Evolutionary conservation across 2,888 invertebrate genomes (phyloP), one percentile per base, ranked within the genome.

Genomic region (Adelphocoris suturalis): DNA sequence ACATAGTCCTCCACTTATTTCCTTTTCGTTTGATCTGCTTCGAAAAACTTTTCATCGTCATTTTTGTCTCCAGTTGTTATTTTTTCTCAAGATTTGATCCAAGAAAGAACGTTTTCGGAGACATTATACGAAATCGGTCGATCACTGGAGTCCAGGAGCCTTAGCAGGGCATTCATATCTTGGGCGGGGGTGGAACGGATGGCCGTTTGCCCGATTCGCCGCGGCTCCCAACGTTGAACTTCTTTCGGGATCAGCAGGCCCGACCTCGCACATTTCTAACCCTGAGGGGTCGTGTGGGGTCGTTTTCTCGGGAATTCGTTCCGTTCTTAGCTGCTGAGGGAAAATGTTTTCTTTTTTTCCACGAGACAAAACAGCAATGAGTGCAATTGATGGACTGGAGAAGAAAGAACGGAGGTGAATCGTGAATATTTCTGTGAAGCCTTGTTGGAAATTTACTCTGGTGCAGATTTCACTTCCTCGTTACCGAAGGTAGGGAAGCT

Each of bases 61-160:
- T 47, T 37, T 61, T 85, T 28, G 4, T 52, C 23, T 14, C 19
- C 52, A 7, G 4, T 48, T 82, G 48, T 48, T 82, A 13, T 23
- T 23, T 28, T 28, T 76, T 28, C 3, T 46, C 27, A 48, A 52
- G 47, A 48, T 47, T 47, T 16, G 27, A 82, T 23, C 82, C 52
- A 37, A 37, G 37, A 37, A 37, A 37, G 37, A 52, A 19, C 52
- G 14, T 78, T 78, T 46, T 76, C 16, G 55, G 19, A 13, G 46
- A 61, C 57, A 85, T 85, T 85, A 85, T 85, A 85, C 85, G 37
- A 85, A 85, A 85, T 85, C 48, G 85, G 85, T 85, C 85, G 85
- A 85, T 85, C 85, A 85, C 61, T 13, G 61, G 57, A 57, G 57
- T 7, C 13, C 52, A 16, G 16, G n/a, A n/a, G 19, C 23, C 68